phyloP scores from a whole-genome alignment of 2,888 invertebrate genomes.

The Beris morrisii region DNA sequence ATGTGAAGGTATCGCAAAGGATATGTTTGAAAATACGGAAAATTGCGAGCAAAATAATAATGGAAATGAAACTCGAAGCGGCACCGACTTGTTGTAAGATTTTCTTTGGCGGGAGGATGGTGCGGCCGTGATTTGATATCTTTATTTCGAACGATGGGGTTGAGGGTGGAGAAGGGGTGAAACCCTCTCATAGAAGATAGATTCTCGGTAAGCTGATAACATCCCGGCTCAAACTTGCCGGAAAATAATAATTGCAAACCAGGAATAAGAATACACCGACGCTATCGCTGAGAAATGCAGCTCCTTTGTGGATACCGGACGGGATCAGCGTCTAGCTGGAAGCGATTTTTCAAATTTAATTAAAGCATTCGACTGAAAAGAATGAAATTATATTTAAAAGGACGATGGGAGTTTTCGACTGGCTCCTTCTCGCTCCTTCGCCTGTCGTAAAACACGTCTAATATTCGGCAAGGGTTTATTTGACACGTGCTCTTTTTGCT shows the following conservation, averaged over 20 bases:
- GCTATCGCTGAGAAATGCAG: not conserved
- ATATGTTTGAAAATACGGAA: slow-evolving; percentile 30
- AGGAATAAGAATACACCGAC: no score
- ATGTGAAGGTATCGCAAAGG: slow-evolving; percentile 33
- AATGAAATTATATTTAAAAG: slow-evolving; percentile 37
- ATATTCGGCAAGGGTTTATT: slow-evolving; percentile 12
- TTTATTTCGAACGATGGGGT: not conserved
- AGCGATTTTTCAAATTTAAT: slow-evolving; percentile 37
- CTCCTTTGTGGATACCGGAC: not conserved
- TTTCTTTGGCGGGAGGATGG: slow-evolving; percentile 7
- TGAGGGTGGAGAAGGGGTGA: not conserved
- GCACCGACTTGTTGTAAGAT: slow-evolving; percentile 27
- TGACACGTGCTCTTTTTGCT: slow-evolving; percentile 36
- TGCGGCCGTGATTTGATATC: slow-evolving; percentile 25
- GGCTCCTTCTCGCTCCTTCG: slow-evolving; percentile 14
- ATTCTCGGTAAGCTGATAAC: slow-evolving; percentile 13
- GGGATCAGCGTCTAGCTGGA: slow-evolving; percentile 26
- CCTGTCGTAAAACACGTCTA: slow-evolving; percentile 2
- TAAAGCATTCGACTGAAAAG: slow-evolving; percentile 37
- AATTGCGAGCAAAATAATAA: slow-evolving; percentile 35
- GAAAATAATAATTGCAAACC: slow-evolving; percentile 3
- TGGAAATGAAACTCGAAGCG: slow-evolving; percentile 37
- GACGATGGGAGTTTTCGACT: slow-evolving; percentile 1
- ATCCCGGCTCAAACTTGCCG: slow-evolving; percentile 10
- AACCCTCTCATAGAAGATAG: not conserved